phyloP scores from a whole-genome alignment of 2,113 vertebrate species.

The Nerophis ophidion region DNA sequence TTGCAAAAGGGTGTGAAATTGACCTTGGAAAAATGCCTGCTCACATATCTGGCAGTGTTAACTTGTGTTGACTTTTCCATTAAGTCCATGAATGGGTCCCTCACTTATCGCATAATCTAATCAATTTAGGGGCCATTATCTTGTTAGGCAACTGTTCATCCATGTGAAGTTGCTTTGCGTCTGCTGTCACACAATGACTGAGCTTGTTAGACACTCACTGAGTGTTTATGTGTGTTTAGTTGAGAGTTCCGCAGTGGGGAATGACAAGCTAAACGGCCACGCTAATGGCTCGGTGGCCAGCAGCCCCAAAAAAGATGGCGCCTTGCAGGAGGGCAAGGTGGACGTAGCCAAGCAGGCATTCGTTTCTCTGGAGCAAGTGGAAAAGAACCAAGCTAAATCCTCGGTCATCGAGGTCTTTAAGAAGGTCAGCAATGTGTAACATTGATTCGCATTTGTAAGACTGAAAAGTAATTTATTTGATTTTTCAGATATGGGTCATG shows the following conservation, averaged over 20 bases:
- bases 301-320: neutral
- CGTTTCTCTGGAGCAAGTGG: slow-evolving; percentile 43
- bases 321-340: neutral
- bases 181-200: slow-evolving; percentile 33
- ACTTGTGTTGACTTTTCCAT: slow-evolving; percentile 23
- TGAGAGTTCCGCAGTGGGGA: slow-evolving; percentile 38
- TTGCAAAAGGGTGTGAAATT: neutral
- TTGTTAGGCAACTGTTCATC: slow-evolving; percentile 38
- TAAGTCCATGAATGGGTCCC: neutral
- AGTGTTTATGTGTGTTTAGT: accelerated
- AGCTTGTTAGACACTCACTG: slow-evolving; percentile 28
- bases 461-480: neutral
- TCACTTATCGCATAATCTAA: slow-evolving; percentile 15
- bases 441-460: neutral
- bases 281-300: slow-evolving; percentile 23
- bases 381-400: slow-evolving; percentile 46
- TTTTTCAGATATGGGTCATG: slow-evolving; percentile 78
- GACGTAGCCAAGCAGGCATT: slow-evolving; percentile 39
- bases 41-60: neutral
- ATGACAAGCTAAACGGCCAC: slow-evolving; percentile 37
- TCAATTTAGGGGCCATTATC: slow-evolving; percentile 45
- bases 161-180: slow-evolving; percentile 10
- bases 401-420: slow-evolving; percentile 71
- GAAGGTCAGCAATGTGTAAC: slow-evolving; percentile 62
- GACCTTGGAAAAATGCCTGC: neutral